Conservation (phyloP, 2,113 vertebrate genomes). For the Brachypteracias leptosomus region DNA sequence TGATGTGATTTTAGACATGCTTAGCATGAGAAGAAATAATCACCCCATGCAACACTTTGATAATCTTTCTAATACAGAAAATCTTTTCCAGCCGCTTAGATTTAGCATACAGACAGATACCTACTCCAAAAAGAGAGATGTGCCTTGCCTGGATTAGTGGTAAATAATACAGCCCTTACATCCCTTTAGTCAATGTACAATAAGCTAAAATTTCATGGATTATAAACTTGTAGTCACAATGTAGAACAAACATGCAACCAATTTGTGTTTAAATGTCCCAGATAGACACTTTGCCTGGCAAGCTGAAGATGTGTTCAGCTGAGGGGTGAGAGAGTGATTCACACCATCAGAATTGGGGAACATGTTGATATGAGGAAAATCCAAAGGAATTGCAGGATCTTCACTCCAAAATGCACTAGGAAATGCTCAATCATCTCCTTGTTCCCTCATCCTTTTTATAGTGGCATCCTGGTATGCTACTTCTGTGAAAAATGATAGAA, state of each 20-base stretch:
- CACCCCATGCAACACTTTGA: not conserved
- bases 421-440: not conserved
- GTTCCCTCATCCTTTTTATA: not conserved
- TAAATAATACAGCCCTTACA: not conserved
- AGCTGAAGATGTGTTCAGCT: not conserved
- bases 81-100: not conserved
- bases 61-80: not conserved
- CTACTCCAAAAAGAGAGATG: not conserved
- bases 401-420: not conserved
- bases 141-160: not conserved
- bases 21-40: not conserved
- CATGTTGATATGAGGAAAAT: not conserved
- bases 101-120: not conserved
- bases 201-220: not conserved
- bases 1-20: not conserved
- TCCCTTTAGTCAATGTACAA: not conserved
- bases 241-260: not conserved
- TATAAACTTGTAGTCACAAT: not conserved
- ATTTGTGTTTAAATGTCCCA: not conserved
- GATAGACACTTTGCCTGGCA: not conserved
- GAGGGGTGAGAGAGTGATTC: not conserved
- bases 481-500: not conserved
- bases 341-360: not conserved
- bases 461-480: not conserved
- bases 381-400: not conserved